phyloP scores from a whole-genome alignment of 2,888 invertebrate genomes.

The Chrysina gloriosa region DNA sequence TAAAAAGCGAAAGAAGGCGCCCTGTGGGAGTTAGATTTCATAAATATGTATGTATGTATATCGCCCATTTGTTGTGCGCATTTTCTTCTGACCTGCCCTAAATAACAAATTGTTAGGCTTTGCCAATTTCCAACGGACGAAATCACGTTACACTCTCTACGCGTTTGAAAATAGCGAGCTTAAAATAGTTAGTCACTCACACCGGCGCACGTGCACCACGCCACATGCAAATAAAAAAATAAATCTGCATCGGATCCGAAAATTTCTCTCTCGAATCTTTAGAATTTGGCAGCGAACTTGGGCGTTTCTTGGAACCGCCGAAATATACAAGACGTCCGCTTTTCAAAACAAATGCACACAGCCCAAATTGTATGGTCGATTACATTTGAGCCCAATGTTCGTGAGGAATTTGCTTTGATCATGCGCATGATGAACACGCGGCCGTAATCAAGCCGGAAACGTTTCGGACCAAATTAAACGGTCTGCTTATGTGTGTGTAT shows the following conservation, averaged over 20 bases:
- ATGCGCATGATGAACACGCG: not conserved
- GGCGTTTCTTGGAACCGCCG: not conserved
- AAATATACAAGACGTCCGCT: not conserved
- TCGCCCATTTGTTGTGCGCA: slow-evolving; percentile 16
- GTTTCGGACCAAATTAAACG: not conserved
- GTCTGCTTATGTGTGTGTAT: not conserved
- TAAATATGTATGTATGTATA: slow-evolving; percentile 20
- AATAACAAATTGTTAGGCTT: slow-evolving; percentile 48
- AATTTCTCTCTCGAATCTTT: not conserved
- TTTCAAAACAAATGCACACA: not conserved
- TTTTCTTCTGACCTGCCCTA: slow-evolving; percentile 49
- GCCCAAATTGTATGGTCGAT: not conserved
- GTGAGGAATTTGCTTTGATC: not conserved
- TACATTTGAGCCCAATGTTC: not conserved
- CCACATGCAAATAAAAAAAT: slow-evolving; percentile 13
- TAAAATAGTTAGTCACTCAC: slow-evolving; percentile 19
- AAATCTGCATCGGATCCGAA: slow-evolving; percentile 9
- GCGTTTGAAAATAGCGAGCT: slow-evolving; percentile 14
- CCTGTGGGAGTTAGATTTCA: slow-evolving; percentile 16
- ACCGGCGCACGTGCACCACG: not conserved
- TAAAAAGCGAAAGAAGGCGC: not conserved
- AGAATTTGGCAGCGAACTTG: not conserved
- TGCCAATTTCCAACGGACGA: slow-evolving; percentile 42
- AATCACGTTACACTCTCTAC: slow-evolving; percentile 27
- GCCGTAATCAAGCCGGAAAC: slow-evolving; percentile 7